Evolutionary conservation across 2,797 vertebrate genomes (phyloP).

Genomic region (Hippocampus kuda): DNA sequence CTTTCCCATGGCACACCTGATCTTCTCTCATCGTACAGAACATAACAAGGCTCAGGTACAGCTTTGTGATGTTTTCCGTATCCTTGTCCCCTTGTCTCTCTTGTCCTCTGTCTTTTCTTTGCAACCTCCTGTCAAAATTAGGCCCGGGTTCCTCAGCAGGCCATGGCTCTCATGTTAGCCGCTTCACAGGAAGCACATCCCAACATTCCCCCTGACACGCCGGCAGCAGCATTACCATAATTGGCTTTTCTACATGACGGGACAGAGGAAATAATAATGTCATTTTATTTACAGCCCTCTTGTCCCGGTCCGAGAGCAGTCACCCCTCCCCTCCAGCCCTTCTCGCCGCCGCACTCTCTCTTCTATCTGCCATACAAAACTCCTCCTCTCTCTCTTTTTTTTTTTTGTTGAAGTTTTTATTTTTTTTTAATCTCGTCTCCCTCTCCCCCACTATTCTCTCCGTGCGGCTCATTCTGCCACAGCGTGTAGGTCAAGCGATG

Average conservation of each 20-base stretch:
- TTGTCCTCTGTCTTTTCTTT: conserved; percentile 19
- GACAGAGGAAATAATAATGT: conserved; percentile 99
- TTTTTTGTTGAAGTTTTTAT: not conserved
- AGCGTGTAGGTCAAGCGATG: conserved; percentile 97
- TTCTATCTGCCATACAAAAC: conserved; percentile 39
- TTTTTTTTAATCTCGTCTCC: conserved; percentile 37
- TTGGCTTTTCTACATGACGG: conserved; percentile 99
- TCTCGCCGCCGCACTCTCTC: conserved; percentile 24
- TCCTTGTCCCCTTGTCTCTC: conserved; percentile 18
- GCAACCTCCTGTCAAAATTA: conserved; percentile 55
- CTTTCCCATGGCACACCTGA: not conserved
- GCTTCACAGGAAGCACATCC: conserved; percentile 89
- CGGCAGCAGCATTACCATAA: conserved; percentile 95
- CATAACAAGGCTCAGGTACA: conserved; percentile 33
- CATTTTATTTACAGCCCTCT: conserved; percentile 99
- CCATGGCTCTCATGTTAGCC: conserved; percentile 80
- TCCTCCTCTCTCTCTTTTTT: conserved; percentile 19
- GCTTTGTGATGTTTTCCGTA: conserved; percentile 34
- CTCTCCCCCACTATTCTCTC: conserved; percentile 20
- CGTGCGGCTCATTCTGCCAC: conserved; percentile 69
- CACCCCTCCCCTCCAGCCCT: conserved; percentile 66
- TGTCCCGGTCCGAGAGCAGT: conserved; percentile 78
- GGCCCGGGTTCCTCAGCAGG: conserved; percentile 65
- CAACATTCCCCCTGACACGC: conserved; percentile 95
- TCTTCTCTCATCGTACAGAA: not conserved